These are phyloP conservation scores for Elymnias hypermnestra DNA, from an alignment of 1,140 invertebrate genomes.

Conservation along the genomic window DNA sequence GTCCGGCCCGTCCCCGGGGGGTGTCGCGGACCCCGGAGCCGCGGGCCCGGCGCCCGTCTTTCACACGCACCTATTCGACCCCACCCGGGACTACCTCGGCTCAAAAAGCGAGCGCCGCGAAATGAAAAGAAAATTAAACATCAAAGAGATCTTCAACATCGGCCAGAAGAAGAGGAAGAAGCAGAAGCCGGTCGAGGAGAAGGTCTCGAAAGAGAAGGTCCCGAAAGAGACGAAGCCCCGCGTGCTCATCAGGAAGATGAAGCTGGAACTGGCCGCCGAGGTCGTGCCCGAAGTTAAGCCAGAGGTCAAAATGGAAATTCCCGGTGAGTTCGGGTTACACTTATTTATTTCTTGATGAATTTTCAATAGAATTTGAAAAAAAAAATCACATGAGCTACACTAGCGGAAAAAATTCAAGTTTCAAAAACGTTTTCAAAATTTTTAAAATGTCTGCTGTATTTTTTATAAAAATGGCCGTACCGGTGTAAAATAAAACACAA, in stretches of 20 bases:
- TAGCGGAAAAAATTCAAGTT: no score
- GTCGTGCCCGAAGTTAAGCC: constrained; percentile 1
- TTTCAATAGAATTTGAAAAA: no score
- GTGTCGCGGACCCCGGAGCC: constrained; percentile 32
- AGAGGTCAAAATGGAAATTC: constrained; percentile 16
- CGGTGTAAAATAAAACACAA: no score
- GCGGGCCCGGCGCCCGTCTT: constrained; percentile 25
- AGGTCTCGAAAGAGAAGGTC: constrained; percentile 23
- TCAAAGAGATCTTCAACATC: constrained; percentile 81
- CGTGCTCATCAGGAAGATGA: constrained; percentile 11
- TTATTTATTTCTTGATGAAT: no score
- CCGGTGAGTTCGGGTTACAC: no score
- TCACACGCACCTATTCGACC: constrained; percentile 71
- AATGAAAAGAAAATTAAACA: constrained; percentile 82
- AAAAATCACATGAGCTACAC: no score
- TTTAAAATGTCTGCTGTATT: no score
- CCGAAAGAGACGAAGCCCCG: no score
- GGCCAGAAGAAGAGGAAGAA: constrained; percentile 64
- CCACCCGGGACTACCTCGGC: constrained; percentile 69
- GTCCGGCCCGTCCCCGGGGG: constrained; percentile 27
- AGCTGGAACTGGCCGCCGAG: constrained; percentile 14
- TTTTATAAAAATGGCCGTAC: no score
- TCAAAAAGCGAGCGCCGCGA: constrained; percentile 83
- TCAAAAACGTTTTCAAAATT: no score
- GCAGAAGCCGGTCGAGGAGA: constrained; percentile 14